Evolutionary conservation across 2,888 invertebrate species (phyloP), one percentile per base, ranked within the genome.

Genomic region (Lithosia quadra): DNA sequence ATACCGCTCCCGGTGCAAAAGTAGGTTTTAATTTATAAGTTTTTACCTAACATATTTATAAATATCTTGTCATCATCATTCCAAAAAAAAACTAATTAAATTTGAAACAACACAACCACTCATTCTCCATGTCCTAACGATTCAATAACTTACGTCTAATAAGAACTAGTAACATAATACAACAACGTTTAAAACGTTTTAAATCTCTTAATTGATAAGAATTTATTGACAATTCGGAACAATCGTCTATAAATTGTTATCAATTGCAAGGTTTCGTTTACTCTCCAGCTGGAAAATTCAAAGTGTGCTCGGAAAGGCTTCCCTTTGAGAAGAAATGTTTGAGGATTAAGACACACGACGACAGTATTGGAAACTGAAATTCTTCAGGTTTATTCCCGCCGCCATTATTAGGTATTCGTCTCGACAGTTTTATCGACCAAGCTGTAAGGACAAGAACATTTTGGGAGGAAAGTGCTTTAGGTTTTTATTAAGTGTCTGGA

Each of bases 311-410:
- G 49, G 49, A 3, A n/a, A 49, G n/a, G n/a, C n/a, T 49, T 49
- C 8, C 43, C 8, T 49, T 49, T 49, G 43, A 43, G 43, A 5
- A 43, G 43, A 43, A 18, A 43, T 43, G 18, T 43, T 58, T 58
- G 58, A 58, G 58, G 58, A 58, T 58, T 58, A 58, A 58, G 33
- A 58, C 33, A 33, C 1, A 33, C 2, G 33, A 33, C 8, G 8
- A 18, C 49, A 49, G 49, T 58, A n/a, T 58, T 33, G 33, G 57
- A 58, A 33, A 34, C 28, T 58, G 57, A 58, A 58, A 58, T 58
- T 58, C 58, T 2, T 34, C n/a, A 24, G 18, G 28, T 18, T 58
- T 34, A 33, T 33, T 58, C 9, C 18, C 5, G 33, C n/a, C 8
- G n/a, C n/a, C 28, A 33, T 58, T 58, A 28, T 58, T 28, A 34